Conservation (phyloP, 2,797 vertebrate species). For the Arctocebus calabarensis region DNA sequence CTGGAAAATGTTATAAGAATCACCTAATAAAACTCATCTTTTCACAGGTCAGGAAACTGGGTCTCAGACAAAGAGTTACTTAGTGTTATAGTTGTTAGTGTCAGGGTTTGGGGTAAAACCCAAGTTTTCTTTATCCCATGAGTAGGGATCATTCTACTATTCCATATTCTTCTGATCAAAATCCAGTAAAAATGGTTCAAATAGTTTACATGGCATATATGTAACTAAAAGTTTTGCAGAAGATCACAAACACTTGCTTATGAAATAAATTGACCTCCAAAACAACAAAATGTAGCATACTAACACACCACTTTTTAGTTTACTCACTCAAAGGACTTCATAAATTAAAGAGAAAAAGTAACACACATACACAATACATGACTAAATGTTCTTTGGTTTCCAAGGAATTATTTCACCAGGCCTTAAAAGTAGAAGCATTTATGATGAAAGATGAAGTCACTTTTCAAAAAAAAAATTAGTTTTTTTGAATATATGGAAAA, state of each 20-base stretch:
- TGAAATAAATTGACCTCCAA: conserved; percentile 69
- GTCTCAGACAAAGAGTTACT: conserved; percentile 42
- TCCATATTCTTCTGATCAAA: conserved; percentile 52
- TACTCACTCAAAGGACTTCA: conserved; percentile 70
- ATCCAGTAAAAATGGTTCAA: conserved; percentile 32
- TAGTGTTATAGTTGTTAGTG: background rate
- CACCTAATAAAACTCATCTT: conserved; percentile 69
- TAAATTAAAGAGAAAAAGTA: conserved; percentile 76
- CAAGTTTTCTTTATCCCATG: conserved; percentile 12
- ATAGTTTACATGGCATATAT: conserved; percentile 6
- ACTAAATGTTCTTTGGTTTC: conserved; percentile 77
- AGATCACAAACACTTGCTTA: conserved; percentile 58
- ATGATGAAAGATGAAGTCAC: conserved; percentile 77
- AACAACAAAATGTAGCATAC: conserved; percentile 63
- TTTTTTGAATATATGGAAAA: conserved; percentile 73
- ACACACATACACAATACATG: conserved; percentile 58
- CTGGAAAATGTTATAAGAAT: conserved; percentile 58
- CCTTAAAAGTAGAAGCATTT: conserved; percentile 58
- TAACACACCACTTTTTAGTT: conserved; percentile 76
- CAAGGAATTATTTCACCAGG: conserved; percentile 77
- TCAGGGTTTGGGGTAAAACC: conserved; percentile 17
- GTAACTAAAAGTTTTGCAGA: conserved; percentile 54
- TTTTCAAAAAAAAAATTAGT: conserved; percentile 72
- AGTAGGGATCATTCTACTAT: background rate
- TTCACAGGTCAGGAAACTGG: conserved; percentile 31